Percentiles rank a stretch among this genome's conserved stretches.
phyloP scores from a whole-genome alignment of 23 tunicate genomes.

The Ascidia mentula region DNA sequence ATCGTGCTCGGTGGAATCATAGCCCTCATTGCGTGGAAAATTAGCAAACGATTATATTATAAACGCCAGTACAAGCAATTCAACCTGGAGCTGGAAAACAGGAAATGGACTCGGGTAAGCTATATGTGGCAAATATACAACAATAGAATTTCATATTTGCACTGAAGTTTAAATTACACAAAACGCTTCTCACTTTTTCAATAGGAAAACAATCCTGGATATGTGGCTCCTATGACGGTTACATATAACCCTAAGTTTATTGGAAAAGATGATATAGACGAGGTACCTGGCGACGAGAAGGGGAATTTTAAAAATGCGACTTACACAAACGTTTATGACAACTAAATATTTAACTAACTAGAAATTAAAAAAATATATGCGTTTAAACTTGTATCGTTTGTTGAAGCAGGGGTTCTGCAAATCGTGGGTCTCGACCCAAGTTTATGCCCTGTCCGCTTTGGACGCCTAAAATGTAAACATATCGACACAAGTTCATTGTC shows the following conservation, averaged over 20 bases:
- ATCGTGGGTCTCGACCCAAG: too few species aligned
- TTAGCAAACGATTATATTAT: conserved; percentile 15
- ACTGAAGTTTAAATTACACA: not conserved
- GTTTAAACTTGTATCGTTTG: too few species aligned
- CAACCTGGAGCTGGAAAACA: conserved; percentile 1
- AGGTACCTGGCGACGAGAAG: not conserved
- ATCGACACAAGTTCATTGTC: too few species aligned
- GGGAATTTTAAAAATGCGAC: not conserved
- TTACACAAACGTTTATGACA: too few species aligned
- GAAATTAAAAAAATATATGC: too few species aligned
- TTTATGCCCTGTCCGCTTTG: too few species aligned
- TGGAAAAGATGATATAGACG: conserved; percentile 13
- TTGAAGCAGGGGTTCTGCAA: too few species aligned
- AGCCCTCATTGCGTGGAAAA: conserved; percentile 28
- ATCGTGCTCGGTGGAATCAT: conserved; percentile 31
- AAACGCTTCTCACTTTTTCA: not conserved
- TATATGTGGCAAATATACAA: not conserved
- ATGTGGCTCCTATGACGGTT: not conserved
- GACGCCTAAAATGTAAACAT: too few species aligned
- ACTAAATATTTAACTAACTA: too few species aligned
- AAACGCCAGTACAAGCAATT: conserved; percentile 30
- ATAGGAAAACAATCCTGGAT: conserved; percentile 37
- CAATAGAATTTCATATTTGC: not conserved
- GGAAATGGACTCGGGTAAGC: conserved; percentile 51
- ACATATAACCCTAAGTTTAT: conserved; percentile 32